A percentile compares a stretch with the other conserved stretches of the same genome.
phyloP scores from a whole-genome alignment of 2,797 vertebrate genomes.

The Micropoecilia bifurca region DNA sequence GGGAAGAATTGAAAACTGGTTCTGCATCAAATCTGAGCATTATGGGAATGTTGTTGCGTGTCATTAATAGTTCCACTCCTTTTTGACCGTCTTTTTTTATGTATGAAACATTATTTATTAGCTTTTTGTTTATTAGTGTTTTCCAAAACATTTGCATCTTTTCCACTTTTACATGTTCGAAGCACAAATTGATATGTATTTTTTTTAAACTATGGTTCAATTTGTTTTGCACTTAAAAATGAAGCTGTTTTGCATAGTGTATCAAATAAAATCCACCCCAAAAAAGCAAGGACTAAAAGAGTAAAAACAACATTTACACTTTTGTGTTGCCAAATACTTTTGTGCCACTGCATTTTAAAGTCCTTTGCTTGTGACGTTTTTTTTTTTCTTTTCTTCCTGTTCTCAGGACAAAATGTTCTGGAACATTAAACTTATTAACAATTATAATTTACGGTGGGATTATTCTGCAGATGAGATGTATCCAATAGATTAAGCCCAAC shows the following conservation, averaged over 20 bases:
- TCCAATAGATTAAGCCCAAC: conserved; percentile 40
- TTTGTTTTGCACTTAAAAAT: not conserved
- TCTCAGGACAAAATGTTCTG: conserved; percentile 14
- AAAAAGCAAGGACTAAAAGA: not conserved
- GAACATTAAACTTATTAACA: conserved; percentile 38
- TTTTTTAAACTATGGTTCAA: not conserved
- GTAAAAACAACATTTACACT: not conserved
- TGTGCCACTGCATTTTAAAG: not conserved
- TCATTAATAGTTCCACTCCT: conserved; percentile 14
- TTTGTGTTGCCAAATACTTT: not conserved
- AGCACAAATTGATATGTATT: not conserved
- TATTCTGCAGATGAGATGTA: conserved; percentile 37
- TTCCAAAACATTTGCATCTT: not conserved
- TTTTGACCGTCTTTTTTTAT: conserved; percentile 17
- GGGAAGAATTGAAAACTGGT: conserved; percentile 26
- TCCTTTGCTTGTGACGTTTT: conserved; percentile 15
- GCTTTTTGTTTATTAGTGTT: conserved; percentile 7
- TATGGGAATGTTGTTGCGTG: conserved; percentile 21
- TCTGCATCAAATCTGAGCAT: conserved; percentile 35
- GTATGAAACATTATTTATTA: conserved; percentile 13
- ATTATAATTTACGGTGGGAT: conserved; percentile 45
- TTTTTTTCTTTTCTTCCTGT: conserved; percentile 26
- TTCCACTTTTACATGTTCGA: not conserved
- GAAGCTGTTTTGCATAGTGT: not conserved
- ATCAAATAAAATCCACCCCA: not conserved